These are phyloP conservation scores for Phalera bucephala DNA, from an alignment of 2,888 invertebrate species.

Conservation along the genomic window DNA sequence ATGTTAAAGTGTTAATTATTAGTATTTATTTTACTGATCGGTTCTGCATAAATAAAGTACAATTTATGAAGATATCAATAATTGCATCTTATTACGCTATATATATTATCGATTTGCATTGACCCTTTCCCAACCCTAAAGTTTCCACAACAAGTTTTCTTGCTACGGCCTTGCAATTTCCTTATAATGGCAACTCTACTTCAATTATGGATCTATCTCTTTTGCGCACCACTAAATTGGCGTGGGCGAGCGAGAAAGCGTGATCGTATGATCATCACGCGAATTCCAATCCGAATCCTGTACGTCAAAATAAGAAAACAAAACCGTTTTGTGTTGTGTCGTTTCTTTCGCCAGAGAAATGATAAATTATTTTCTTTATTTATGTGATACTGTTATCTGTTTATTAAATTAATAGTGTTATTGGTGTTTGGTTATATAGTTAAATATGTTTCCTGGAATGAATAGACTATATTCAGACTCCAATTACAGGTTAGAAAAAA, in stretches of 20 bases:
- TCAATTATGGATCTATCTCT: conserved; percentile 33
- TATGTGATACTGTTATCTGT: conserved; percentile 28
- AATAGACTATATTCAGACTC: conserved; percentile 71
- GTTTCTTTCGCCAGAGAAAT: conserved; percentile 44
- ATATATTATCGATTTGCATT: conserved; percentile 35
- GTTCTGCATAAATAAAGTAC: too few species aligned
- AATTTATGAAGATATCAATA: too few species aligned
- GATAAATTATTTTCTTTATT: conserved; percentile 34
- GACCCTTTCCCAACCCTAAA: conserved; percentile 39
- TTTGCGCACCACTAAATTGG: conserved; percentile 30
- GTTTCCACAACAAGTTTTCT: conserved; percentile 31
- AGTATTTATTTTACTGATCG: too few species aligned
- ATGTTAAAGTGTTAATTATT: too few species aligned
- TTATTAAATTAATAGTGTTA: conserved; percentile 38
- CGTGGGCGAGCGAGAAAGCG: conserved; percentile 41
- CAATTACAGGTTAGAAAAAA: conserved; percentile 70
- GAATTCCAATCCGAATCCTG: conserved; percentile 44
- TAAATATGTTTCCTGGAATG: conserved; percentile 63
- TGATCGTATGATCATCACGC: conserved; percentile 74
- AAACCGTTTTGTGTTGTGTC: conserved; percentile 30
- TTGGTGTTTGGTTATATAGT: conserved; percentile 26
- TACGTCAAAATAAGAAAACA: conserved; percentile 65
- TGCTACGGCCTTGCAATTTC: conserved; percentile 35
- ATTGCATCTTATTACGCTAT: too few species aligned
- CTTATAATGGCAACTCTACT: conserved; percentile 41